phyloP scores from a whole-genome alignment of 2,888 invertebrate species.

The Acleris laterana region DNA sequence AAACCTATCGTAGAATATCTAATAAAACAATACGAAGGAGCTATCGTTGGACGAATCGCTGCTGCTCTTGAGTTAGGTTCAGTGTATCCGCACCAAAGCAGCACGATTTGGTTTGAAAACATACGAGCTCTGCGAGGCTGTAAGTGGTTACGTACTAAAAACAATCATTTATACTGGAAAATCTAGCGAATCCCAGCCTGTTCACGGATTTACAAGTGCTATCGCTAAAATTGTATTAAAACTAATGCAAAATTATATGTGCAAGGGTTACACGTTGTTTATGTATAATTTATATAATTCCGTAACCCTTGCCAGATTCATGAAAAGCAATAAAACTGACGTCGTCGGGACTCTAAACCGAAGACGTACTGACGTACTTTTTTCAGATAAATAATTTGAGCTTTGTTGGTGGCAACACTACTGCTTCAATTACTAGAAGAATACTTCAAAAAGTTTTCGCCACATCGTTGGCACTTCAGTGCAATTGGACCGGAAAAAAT shows the following conservation, averaged over 20 bases:
- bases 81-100: conserved; percentile 30
- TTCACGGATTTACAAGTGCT: background rate
- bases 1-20: too few relatives aligned
- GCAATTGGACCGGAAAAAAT: too few relatives aligned
- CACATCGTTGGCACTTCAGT: too few relatives aligned
- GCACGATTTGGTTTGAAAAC: conserved; percentile 27
- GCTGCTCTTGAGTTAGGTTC: conserved; percentile 32
- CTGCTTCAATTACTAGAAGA: too few relatives aligned
- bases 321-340: background rate
- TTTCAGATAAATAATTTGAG: too few relatives aligned
- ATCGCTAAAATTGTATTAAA: background rate
- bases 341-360: background rate
- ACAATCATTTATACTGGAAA: background rate
- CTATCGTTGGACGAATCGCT: conserved; percentile 24
- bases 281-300: conserved; percentile 1
- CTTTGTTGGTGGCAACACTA: too few relatives aligned
- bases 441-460: too few relatives aligned
- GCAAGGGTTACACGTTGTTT: background rate
- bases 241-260: background rate
- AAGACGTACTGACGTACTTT: too few relatives aligned
- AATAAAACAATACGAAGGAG: background rate
- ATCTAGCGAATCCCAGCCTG: background rate
- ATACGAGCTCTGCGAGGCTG: conserved; percentile 12
- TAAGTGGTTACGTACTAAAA: background rate
- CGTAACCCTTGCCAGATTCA: background rate